Conservation (phyloP, 2,113 vertebrate genomes). For the Chionodraco myersi region DNA sequence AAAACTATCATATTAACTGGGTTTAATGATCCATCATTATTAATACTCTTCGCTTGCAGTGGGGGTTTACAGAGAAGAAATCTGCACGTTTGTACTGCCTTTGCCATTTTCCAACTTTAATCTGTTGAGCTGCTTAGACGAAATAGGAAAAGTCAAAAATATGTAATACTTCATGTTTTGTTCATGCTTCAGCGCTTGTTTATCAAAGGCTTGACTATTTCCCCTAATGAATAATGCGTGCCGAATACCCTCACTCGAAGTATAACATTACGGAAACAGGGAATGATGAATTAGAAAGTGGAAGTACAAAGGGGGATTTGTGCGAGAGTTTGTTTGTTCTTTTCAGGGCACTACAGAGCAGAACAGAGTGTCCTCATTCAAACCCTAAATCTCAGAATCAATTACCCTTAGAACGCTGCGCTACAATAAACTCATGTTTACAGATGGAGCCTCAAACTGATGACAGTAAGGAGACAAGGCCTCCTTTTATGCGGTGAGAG, state of each 20-base stretch:
- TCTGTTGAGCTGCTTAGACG: neutral
- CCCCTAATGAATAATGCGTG: neutral
- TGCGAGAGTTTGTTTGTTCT: constrained; percentile 47
- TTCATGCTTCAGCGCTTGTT: constrained; percentile 14
- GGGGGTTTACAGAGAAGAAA: neutral
- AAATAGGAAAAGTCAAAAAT: neutral
- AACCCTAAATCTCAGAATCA: constrained; percentile 44
- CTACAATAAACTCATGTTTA: constrained; percentile 28
- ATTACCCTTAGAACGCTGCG: neutral
- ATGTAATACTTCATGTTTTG: neutral
- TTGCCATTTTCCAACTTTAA: neutral
- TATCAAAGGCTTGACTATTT: neutral
- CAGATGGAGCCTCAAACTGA: constrained; percentile 10
- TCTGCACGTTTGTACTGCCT: neutral
- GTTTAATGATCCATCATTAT: neutral
- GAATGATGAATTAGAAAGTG: constrained; percentile 35
- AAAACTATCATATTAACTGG: constrained; percentile 17
- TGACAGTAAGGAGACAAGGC: too few species aligned
- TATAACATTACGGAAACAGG: constrained; percentile 27
- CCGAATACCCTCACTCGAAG: neutral
- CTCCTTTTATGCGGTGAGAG: too few species aligned
- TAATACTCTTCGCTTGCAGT: neutral
- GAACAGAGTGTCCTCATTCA: constrained; percentile 30
- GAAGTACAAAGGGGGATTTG: constrained; percentile 30
- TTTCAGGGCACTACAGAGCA: constrained; percentile 16